Conservation (phyloP, 2,888 invertebrate genomes). For the Globia sparganii region DNA sequence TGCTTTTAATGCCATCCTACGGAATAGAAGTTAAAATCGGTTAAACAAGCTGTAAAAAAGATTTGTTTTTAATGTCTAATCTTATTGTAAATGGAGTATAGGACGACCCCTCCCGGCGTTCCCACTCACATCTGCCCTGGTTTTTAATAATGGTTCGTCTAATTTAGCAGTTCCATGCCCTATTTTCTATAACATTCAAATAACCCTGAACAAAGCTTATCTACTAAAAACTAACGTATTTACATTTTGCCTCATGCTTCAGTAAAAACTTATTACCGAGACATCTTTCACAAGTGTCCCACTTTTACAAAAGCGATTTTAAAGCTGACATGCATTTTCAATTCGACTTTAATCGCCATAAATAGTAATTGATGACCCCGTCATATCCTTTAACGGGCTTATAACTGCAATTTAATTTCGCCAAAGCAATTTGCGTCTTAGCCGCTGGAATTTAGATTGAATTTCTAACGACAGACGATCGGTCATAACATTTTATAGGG, state of each 20-base stretch:
- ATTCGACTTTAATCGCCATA: conserved; percentile 38
- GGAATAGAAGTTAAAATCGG: no score
- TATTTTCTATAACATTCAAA: not conserved
- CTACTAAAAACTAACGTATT: not conserved
- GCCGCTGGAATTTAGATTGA: conserved; percentile 53
- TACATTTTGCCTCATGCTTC: not conserved
- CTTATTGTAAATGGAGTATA: no score
- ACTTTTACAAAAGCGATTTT: conserved; percentile 19
- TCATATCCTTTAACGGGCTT: conserved; percentile 32
- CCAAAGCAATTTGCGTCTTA: conserved; percentile 55
- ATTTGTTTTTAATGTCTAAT: no score
- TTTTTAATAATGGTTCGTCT: not conserved
- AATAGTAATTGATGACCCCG: conserved; percentile 50
- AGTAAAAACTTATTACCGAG: not conserved
- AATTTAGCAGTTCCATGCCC: not conserved
- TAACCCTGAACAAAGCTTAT: not conserved
- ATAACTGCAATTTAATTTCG: conserved; percentile 59
- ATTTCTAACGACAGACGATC: conserved; percentile 44
- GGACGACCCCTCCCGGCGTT: not conserved
- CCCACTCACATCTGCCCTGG: not conserved
- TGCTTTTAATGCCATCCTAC: no score
- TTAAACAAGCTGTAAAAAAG: no score
- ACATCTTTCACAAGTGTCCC: not conserved
- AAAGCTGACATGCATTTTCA: conserved; percentile 30
- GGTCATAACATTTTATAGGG: conserved; percentile 51